Conservation (phyloP, 2,888 invertebrate genomes). For the Drosophila atripex region DNA sequence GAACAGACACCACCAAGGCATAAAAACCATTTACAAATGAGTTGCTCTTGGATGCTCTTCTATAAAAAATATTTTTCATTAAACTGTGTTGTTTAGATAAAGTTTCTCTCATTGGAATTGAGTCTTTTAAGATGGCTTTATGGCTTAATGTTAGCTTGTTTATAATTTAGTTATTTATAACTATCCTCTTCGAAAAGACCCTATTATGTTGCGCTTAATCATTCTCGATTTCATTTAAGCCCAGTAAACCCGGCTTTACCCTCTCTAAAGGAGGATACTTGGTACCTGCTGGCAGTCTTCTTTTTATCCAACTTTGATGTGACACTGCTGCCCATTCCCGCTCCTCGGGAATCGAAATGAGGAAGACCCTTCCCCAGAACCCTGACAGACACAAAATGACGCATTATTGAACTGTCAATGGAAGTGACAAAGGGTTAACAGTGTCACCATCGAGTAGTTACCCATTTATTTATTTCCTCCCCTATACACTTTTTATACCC, state of each 20-base stretch:
- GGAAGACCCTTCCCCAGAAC: conserved; percentile 12
- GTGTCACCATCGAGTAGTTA: conserved; percentile 67
- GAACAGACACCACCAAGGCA: conserved; percentile 27
- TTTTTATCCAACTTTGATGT: conserved; percentile 37
- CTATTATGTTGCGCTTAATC: conserved; percentile 1
- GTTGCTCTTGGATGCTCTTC: neutral
- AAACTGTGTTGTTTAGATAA: too few relatives aligned
- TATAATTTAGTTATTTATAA: neutral
- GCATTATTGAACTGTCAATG: conserved; percentile 80
- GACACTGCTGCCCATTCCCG: conserved; percentile 20
- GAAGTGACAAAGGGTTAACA: conserved; percentile 79
- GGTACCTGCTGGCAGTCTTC: conserved; percentile 38
- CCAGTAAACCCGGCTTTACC: conserved; percentile 18
- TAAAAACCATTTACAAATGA: neutral
- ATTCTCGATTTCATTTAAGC: neutral
- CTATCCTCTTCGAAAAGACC: neutral
- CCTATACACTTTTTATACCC: neutral
- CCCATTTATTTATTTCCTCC: conserved; percentile 37
- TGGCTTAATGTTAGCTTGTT: neutral
- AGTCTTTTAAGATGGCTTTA: too few relatives aligned
- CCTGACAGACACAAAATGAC: conserved; percentile 63
- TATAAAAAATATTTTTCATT: too few relatives aligned
- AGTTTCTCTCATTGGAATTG: too few relatives aligned
- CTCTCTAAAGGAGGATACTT: conserved; percentile 1
- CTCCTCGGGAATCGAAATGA: neutral